Evolutionary conservation across 2,113 vertebrate genomes (phyloP).

Genomic region (Limnothrissa miodon): DNA sequence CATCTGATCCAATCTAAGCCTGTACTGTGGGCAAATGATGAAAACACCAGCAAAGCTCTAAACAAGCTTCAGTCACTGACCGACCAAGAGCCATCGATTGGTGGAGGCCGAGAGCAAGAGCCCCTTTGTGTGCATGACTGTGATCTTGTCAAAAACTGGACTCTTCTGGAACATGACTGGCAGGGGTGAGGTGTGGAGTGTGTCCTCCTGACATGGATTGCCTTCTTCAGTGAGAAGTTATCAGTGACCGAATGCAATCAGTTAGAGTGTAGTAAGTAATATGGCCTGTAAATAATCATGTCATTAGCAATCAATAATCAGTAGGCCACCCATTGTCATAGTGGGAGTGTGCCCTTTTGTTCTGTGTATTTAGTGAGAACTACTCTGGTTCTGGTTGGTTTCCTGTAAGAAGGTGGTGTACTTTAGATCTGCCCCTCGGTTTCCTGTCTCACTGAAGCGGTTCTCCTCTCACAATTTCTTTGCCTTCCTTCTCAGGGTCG

Average conservation of each 20-base stretch:
- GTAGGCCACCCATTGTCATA: background rate
- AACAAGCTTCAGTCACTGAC: background rate
- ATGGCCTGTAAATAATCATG: background rate
- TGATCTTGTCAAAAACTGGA: background rate
- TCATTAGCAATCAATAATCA: too few relatives aligned
- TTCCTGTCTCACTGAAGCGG: too few relatives aligned
- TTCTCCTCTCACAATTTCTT: background rate
- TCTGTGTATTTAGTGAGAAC: background rate
- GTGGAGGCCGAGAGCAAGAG: background rate
- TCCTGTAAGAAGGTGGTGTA: background rate
- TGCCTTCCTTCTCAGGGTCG: constrained; percentile 76
- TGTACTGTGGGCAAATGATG: background rate
- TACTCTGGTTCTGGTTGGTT: background rate
- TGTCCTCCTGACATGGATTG: background rate
- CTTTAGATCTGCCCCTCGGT: background rate
- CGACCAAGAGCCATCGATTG: background rate
- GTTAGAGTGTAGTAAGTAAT: background rate
- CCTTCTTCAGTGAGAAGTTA: background rate
- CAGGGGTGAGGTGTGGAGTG: background rate
- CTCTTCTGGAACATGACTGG: background rate
- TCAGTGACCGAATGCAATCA: background rate
- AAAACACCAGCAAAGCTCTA: background rate
- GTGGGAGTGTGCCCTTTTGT: background rate
- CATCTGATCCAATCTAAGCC: background rate
- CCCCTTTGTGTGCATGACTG: background rate